phyloP scores from a whole-genome alignment of 2,888 invertebrate genomes.

The Loripinus fragilis region DNA sequence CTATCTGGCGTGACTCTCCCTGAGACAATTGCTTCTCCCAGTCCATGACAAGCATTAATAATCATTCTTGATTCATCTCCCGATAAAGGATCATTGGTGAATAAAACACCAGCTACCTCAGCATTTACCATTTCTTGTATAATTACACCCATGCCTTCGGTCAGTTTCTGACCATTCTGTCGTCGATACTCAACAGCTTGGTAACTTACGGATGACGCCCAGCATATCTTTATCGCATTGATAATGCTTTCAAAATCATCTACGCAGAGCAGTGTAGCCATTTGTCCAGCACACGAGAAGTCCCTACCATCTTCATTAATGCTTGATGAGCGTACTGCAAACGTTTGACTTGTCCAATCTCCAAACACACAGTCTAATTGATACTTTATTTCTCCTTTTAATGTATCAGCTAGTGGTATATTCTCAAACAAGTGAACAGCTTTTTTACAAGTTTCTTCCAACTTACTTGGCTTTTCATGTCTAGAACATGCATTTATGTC shows the following conservation, averaged over 20 bases:
- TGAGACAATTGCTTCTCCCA: conserved; percentile 31
- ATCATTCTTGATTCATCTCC: conserved; percentile 18
- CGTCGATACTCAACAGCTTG: conserved; percentile 16
- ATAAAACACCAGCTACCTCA: conserved; percentile 28
- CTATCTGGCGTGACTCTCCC: conserved; percentile 12
- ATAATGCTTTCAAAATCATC: background rate
- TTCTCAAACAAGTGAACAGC: background rate
- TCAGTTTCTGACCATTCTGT: conserved; percentile 27
- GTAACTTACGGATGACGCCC: conserved; percentile 7
- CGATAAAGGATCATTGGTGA: conserved; percentile 27
- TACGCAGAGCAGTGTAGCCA: conserved; percentile 2
- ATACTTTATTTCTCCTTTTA: background rate
- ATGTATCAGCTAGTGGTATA: background rate
- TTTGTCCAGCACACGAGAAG: conserved; percentile 17
- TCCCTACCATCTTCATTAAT: conserved; percentile 17
- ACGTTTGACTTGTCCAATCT: background rate
- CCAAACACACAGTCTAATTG: background rate
- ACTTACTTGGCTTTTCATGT: background rate
- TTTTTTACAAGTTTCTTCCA: background rate
- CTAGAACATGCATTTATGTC: background rate
- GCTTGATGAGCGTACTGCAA: conserved; percentile 29
- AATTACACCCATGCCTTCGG: conserved; percentile 21
- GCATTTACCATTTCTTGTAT: conserved; percentile 30
- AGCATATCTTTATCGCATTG: background rate
- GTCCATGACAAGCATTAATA: conserved; percentile 20